Evolutionary conservation across 2,888 invertebrate genomes (phyloP), one percentile per base, ranked within the genome.

Genomic region (Seira musarum): DNA sequence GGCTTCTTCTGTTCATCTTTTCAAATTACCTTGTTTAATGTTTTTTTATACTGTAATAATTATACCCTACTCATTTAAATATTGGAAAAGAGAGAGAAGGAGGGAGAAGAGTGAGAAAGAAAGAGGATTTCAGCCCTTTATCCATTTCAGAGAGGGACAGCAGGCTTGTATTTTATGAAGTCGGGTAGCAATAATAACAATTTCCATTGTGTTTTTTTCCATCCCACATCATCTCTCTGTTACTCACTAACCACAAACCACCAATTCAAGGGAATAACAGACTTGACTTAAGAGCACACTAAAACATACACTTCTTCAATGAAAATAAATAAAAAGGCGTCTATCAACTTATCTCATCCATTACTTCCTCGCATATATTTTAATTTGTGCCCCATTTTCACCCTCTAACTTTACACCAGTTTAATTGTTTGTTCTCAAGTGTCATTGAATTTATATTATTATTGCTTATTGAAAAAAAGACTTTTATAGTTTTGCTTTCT

Each of bases 1-100:
- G 57, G 57, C 57, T 57, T 57, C 57, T 57, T 57, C 57, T 57
- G 57, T 57, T 57, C 57, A n/a, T n/a, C n/a, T n/a, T n/a, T n/a
- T 17, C 57, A 57, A 57, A 57, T 57, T 57, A 57, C 57, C 57
- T 57, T 57, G 57, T 57, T 57, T 57, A 57, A 57, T 57, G 57
- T 57, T 57, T 57, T n/a, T n/a, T n/a, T n/a, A 57, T 13, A 57
- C 57, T 57, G 57, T 57, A 57, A 57, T 57, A 57, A 57, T 57
- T 57, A 57, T 57, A 57, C 57, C 10, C 57, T 5, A n/a, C 57
- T 57, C 57, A 57, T 57, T 57, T 57, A n/a, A 57, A 57, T 57
- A 57, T 17, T n/a, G 10, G 6, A 8, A 5, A 57, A n/a, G n/a
- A n/a, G n/a, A n/a, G n/a, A n/a, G n/a, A n/a, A n/a, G n/a, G n/a